A percentile compares a stretch with the other conserved stretches of the same genome.
Evolutionary conservation across 2,797 vertebrate species (phyloP).

Genomic region (Gephyroberyx darwinii): DNA sequence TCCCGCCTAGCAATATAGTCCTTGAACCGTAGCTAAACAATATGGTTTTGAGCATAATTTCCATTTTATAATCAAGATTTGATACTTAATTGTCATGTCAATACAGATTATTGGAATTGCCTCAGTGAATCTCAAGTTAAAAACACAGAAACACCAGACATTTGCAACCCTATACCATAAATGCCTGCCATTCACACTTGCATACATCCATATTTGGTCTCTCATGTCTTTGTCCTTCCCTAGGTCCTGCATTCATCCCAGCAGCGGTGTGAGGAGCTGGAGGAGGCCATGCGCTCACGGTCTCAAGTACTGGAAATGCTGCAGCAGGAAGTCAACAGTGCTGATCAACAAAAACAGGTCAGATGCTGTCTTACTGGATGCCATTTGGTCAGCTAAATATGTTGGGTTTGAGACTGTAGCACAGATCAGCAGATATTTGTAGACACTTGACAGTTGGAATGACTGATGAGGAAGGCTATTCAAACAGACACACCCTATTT

Average conservation of each 20-base stretch:
- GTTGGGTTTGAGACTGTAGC: conserved; percentile 1
- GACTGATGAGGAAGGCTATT: conserved; percentile 12
- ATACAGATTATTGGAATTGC: not conserved
- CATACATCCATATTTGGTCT: not conserved
- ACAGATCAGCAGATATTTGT: not conserved
- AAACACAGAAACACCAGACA: not conserved
- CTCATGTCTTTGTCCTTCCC: conserved; percentile 28
- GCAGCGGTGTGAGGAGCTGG: conserved; percentile 86
- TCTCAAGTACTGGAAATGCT: conserved; percentile 89
- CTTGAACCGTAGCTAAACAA: no score
- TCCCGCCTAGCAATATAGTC: no score
- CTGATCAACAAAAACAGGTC: conserved; percentile 92
- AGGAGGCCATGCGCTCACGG: conserved; percentile 84
- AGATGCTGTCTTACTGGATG: conserved; percentile 22
- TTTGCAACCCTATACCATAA: not conserved
- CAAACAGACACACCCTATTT: conserved; percentile 36
- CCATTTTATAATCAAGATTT: not conserved
- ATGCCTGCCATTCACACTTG: not conserved
- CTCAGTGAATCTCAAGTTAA: not conserved
- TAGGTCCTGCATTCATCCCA: conserved; percentile 84
- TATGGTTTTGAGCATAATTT: no score
- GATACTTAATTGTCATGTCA: not conserved
- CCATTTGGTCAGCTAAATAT: not conserved
- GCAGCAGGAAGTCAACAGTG: conserved; percentile 86
- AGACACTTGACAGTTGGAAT: not conserved